phyloP scores from a whole-genome alignment of 2,797 vertebrate species.

The Pampus argenteus region DNA sequence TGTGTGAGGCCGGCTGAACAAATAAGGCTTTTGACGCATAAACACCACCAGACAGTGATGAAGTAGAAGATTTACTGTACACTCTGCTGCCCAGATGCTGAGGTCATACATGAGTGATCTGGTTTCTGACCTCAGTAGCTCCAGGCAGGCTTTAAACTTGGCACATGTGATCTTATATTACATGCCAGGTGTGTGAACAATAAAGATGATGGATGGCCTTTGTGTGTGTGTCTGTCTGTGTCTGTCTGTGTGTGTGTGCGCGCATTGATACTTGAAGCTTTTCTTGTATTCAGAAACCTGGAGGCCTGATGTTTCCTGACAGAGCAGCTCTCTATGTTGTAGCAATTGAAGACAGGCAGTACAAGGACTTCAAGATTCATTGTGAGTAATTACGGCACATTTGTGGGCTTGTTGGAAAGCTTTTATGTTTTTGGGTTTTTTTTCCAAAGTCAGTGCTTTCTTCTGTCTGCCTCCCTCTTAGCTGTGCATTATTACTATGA shows the following conservation, averaged over 20 bases:
- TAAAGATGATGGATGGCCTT: constrained; percentile 44
- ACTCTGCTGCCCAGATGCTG: constrained; percentile 41
- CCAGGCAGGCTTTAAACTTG: constrained; percentile 42
- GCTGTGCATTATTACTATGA: constrained; percentile 3
- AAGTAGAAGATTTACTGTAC: constrained; percentile 56
- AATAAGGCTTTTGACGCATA: constrained; percentile 28
- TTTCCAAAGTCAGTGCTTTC: constrained; percentile 16
- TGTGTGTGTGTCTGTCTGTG: constrained; percentile 9
- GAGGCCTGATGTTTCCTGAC: constrained; percentile 98
- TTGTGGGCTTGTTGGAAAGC: background rate
- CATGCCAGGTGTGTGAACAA: constrained; percentile 62
- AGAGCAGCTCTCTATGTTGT: constrained; percentile 95
- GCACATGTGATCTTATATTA: constrained; percentile 43
- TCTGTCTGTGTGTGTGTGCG: constrained; percentile 17
- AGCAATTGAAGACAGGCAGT: constrained; percentile 97
- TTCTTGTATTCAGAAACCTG: constrained; percentile 93
- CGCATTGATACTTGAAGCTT: constrained; percentile 30
- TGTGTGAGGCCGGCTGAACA: constrained; percentile 12
- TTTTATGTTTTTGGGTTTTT: background rate
- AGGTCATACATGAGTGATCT: constrained; percentile 45
- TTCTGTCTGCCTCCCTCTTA: background rate
- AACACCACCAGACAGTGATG: constrained; percentile 43
- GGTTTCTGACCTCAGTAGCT: constrained; percentile 30
- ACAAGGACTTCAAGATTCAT: constrained; percentile 99
- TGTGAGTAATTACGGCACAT: constrained; percentile 86